Base-by-base conservation (phyloP, 2,797 vertebrate genomes). In the Sebastiscus albofasciatus region DNA sequence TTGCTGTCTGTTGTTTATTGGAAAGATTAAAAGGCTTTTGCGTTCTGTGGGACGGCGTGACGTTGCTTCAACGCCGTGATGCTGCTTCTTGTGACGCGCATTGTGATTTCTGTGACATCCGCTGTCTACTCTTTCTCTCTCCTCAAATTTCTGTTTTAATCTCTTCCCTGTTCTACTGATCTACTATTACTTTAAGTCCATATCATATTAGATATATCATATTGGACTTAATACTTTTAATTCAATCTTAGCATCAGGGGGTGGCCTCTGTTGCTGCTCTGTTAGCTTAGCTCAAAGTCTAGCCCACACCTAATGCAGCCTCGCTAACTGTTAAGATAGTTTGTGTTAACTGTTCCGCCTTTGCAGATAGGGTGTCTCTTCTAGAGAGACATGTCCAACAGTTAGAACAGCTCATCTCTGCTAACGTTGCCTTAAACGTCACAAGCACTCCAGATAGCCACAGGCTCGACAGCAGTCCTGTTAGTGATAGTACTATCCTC, bases 1-100 rank as follows among this genome's bases (percentile, higher is more conserved):
- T 54, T 59, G 77, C 68, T 79, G 80, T 77, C 34, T 73, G 75
- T 80, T 77, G 79, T 83, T 87, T 88, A 56, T 81, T 72, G 64
- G 27, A 87, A 67, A 80, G 76, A 75, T 81, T 31, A 60, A 62
- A 79, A 79, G 58, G 59, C 54, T 24, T 2, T 67, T 58, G 52
- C 29, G 1, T 46, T 56, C 14, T 34, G 39, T 24, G 29, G 27
- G 62, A 46, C 4, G 24, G 16, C 3, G 3, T 49, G 66, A 68
- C 10, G 42, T 33, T 16, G 62, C 31, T 39, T 24, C 4, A n/a
- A 4, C 1, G 27, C 54, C 2, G 3, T 9, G 52, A 65, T 26
- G 20, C 52, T 39, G 22, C 36, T 49, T 69, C n/a, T 12, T 13
- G 1, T 64, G 52, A 65, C 7, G 14, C 33, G 55, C 8, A 2